These are phyloP conservation scores for Orientallactaga bullata DNA, from an alignment of 2,113 vertebrate genomes.

Conservation along the genomic window DNA sequence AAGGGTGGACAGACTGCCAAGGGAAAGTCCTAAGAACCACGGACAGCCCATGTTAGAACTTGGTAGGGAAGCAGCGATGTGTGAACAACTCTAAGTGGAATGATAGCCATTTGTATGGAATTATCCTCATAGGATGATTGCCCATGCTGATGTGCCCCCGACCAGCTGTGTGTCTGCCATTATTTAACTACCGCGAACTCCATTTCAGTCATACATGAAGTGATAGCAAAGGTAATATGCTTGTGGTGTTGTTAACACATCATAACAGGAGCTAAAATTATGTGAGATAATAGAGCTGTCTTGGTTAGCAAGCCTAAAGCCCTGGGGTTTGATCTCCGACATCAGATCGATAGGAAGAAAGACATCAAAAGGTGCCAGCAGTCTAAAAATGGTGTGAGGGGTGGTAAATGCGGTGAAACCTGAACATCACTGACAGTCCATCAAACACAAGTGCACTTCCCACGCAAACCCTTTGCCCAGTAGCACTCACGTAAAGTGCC, in stretches of 20 bases:
- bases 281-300: not conserved
- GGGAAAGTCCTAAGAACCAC: not conserved
- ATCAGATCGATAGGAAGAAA: not conserved
- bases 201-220: not conserved
- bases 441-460: not conserved
- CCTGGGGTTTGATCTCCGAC: not conserved
- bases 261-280: not conserved
- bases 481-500: not conserved
- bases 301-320: not conserved
- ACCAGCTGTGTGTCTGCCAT: not conserved
- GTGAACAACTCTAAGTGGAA: not conserved
- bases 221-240: not conserved
- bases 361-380: not conserved
- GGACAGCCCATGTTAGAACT: not conserved
- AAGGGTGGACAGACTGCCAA: not conserved
- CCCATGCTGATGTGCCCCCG: not conserved
- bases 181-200: not conserved
- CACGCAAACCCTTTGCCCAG: not conserved
- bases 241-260: not conserved
- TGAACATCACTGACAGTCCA: not conserved
- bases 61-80: not conserved
- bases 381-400: not conserved
- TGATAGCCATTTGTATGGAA: not conserved
- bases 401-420: accelerated
- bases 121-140: not conserved